Percentiles rank a stretch among this genome's conserved stretches.
Evolutionary conservation across 37 sponge, comb jelly and placozoan genomes (phyloP).

Genomic region (Diacarnus erythraeanus): DNA sequence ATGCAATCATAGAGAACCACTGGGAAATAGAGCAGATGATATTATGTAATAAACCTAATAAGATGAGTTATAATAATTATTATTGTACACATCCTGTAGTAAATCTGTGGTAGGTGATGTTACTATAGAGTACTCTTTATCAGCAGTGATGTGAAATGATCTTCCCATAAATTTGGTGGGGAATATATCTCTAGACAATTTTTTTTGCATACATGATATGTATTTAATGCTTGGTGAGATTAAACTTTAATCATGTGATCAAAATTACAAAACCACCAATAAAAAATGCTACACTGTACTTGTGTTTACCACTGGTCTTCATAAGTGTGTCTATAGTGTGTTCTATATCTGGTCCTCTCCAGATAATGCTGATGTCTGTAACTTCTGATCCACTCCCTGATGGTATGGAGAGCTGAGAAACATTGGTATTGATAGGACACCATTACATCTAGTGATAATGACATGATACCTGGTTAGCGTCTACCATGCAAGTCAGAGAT

Average conservation of each 20-base stretch:
- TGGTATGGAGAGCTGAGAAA: too few species aligned
- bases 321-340: background rate
- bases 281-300: too few species aligned
- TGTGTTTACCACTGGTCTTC: background rate
- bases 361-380: background rate
- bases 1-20: conserved; percentile 51
- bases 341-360: background rate
- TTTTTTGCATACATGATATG: too few species aligned
- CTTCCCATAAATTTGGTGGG: too few species aligned
- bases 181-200: too few species aligned
- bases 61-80: background rate
- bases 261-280: background rate
- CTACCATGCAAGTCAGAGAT: conserved; percentile 18
- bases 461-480: conserved; percentile 1
- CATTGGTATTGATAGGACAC: too few species aligned
- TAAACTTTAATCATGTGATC: background rate
- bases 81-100: background rate
- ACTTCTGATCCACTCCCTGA: background rate
- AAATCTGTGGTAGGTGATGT: too few species aligned
- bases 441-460: too few species aligned
- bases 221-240: too few species aligned
- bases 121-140: too few species aligned
- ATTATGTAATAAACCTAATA: background rate
- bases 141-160: too few species aligned
- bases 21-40: conserved; percentile 11